Conservation (phyloP, 2,797 vertebrate genomes). For the Scolopax rusticola region DNA sequence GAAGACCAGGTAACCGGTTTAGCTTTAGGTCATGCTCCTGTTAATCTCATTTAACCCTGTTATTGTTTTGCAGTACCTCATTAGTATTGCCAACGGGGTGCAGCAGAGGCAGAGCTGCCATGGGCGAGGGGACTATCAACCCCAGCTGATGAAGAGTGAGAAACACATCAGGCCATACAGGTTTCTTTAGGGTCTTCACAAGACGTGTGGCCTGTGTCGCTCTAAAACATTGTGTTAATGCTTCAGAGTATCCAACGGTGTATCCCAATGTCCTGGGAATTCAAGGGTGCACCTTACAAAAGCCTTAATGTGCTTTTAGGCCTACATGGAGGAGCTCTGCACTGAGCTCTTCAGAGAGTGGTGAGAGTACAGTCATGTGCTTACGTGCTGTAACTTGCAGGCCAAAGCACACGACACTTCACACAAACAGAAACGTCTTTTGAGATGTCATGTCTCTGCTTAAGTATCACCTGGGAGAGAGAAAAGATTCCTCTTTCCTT, state of each 20-base stretch:
- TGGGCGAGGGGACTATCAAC: fast-evolving
- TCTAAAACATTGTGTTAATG: neutral
- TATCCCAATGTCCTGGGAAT: neutral
- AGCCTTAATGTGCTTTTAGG: neutral
- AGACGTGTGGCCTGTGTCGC: neutral
- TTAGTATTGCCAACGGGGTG: fast-evolving
- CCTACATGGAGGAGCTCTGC: neutral
- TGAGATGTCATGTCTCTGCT: neutral
- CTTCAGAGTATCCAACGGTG: neutral
- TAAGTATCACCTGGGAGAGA: fast-evolving
- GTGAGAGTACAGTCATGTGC: too few species aligned
- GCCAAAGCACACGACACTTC: neutral
- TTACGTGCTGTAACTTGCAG: neutral
- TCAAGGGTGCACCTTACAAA: neutral
- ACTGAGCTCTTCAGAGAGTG: neutral
- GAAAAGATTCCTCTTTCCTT: neutral
- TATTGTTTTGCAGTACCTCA: neutral
- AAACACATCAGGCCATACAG: neutral
- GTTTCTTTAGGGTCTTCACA: neutral
- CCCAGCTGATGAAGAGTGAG: neutral
- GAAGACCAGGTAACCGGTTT: conserved; percentile 80
- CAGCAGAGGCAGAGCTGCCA: fast-evolving
- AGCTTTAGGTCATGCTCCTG: fast-evolving
- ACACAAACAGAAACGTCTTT: neutral
- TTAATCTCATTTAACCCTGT: fast-evolving